Percentiles rank a stretch among this genome's conserved stretches.
phyloP scores from a whole-genome alignment of 2,797 vertebrate species.

The Spinibarbus caldwelli region DNA sequence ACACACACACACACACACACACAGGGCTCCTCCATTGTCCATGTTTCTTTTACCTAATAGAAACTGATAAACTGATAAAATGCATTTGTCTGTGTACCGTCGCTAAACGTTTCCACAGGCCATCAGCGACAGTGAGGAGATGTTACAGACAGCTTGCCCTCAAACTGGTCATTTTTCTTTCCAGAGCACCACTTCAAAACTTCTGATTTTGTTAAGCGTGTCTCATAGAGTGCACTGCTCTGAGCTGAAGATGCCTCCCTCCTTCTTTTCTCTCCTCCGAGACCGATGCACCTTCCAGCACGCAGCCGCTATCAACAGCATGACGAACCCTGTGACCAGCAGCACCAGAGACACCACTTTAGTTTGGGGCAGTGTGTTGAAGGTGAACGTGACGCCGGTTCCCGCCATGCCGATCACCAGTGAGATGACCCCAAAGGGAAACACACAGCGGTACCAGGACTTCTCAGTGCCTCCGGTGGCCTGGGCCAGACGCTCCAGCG shows the following conservation, averaged over 20 bases:
- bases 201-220: neutral
- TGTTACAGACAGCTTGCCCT: neutral
- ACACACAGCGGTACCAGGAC: conserved; percentile 85
- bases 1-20: neutral
- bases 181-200: neutral
- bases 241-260: conserved; percentile 74
- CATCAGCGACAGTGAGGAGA: neutral
- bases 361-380: conserved; percentile 85
- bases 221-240: conserved; percentile 78
- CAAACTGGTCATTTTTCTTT: neutral
- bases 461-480: conserved; percentile 86
- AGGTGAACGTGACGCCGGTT: conserved; percentile 90
- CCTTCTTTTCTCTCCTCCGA: conserved; percentile 77
- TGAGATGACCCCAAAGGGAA: conserved; percentile 86
- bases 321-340: conserved; percentile 72
- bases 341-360: conserved; percentile 86
- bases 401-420: conserved; percentile 90
- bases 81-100: neutral
- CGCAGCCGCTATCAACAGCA: conserved; percentile 76
- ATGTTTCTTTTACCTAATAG: neutral
- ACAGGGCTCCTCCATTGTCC: neutral
- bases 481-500: conserved; percentile 87
- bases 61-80: neutral
- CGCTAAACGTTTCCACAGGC: neutral
- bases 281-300: conserved; percentile 79